phyloP scores from a whole-genome alignment of 2,888 invertebrate genomes.

The Lasioglossum marginatum region DNA sequence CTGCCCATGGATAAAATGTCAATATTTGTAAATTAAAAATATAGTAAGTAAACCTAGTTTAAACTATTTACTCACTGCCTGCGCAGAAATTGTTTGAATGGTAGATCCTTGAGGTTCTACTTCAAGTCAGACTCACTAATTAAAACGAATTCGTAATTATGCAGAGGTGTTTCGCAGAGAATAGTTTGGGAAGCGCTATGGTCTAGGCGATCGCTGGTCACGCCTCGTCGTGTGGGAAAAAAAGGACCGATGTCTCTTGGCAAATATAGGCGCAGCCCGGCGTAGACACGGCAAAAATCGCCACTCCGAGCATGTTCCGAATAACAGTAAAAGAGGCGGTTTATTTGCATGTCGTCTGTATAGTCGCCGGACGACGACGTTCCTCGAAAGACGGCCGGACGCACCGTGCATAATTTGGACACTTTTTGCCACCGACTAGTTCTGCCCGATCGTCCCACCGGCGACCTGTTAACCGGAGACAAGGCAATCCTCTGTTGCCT shows the following conservation, averaged over 20 bases:
- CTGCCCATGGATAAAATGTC: too few relatives aligned
- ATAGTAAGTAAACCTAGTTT: too few relatives aligned
- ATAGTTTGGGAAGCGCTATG: background rate
- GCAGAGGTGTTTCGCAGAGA: background rate
- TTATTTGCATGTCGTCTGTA: slow-evolving; percentile 66
- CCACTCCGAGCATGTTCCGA: slow-evolving; percentile 58
- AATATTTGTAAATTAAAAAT: too few relatives aligned
- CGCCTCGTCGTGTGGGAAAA: slow-evolving; percentile 52
- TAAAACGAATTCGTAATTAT: background rate
- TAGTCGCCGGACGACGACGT: background rate
- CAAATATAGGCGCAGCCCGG: slow-evolving; percentile 73
- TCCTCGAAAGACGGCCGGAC: slow-evolving; percentile 15
- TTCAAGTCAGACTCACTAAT: background rate
- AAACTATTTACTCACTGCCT: too few relatives aligned
- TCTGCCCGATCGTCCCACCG: background rate
- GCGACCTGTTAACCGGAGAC: slow-evolving; percentile 7
- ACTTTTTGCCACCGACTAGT: slow-evolving; percentile 27
- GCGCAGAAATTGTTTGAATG: background rate
- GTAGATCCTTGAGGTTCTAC: background rate
- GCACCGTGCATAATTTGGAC: slow-evolving; percentile 40
- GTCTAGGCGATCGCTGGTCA: slow-evolving; percentile 54
- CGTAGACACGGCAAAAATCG: slow-evolving; percentile 58
- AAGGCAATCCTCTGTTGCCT: slow-evolving; percentile 10
- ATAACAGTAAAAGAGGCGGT: slow-evolving; percentile 70
- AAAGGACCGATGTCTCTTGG: slow-evolving; percentile 48